These are phyloP conservation scores for Nysson spinosus DNA, from an alignment of 2,888 invertebrate genomes.

Conservation along the genomic window DNA sequence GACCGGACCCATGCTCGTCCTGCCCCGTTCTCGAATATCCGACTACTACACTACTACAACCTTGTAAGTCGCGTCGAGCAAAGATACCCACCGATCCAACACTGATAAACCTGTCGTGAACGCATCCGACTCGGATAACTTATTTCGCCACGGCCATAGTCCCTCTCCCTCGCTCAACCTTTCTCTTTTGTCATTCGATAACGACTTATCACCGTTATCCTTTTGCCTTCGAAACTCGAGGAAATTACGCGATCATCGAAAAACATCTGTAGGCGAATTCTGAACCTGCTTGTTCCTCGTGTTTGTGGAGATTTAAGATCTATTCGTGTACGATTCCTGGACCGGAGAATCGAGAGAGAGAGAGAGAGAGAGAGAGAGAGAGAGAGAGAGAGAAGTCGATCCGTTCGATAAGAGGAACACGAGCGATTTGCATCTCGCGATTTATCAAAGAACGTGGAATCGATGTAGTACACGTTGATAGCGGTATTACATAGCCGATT, in stretches of 20 bases:
- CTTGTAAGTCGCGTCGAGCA: too few relatives aligned
- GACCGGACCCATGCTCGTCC: constrained; percentile 41
- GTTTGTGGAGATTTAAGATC: too few relatives aligned
- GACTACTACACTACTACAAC: too few relatives aligned
- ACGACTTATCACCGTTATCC: too few relatives aligned
- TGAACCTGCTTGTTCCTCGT: too few relatives aligned
- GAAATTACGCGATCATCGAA: too few relatives aligned
- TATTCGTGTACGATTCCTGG: too few relatives aligned
- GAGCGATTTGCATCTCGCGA: constrained; percentile 73
- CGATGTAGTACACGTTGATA: constrained; percentile 76
- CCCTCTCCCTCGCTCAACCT: not conserved
- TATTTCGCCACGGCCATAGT: constrained; percentile 54
- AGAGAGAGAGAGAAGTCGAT: constrained; percentile 29
- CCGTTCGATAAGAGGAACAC: constrained; percentile 22
- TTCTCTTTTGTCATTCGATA: too few relatives aligned
- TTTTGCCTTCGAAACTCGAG: too few relatives aligned
- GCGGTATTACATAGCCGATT: constrained; percentile 73
- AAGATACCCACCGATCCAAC: constrained; percentile 56
- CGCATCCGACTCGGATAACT: constrained; percentile 69
- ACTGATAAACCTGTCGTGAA: constrained; percentile 72
- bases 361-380: not conserved
- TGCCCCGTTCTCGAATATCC: constrained; percentile 1
- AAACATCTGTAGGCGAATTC: too few relatives aligned
- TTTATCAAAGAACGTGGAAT: constrained; percentile 75
- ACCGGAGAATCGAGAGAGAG: too few relatives aligned